A percentile compares a stretch with the other conserved stretches of the same genome.
These are phyloP conservation scores for Thaumetopoea pityocampa DNA, from an alignment of 1,140 invertebrate species.

Conservation along the genomic window DNA sequence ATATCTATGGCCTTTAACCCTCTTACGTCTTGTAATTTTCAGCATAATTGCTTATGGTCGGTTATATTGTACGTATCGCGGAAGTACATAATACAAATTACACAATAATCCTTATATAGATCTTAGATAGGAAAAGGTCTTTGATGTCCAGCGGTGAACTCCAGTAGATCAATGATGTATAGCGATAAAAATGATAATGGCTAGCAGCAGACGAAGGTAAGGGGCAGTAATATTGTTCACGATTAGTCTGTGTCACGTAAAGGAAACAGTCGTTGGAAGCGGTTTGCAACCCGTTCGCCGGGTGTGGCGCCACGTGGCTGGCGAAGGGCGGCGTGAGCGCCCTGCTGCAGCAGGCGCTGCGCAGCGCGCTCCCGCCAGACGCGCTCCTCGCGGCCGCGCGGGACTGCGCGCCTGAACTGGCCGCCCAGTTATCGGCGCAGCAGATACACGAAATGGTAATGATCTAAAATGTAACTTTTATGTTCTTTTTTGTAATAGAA, in stretches of 20 bases:
- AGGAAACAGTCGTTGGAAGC: conserved; percentile 73
- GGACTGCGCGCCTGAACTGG: conserved; percentile 86
- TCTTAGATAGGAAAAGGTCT: too few species aligned
- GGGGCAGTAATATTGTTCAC: conserved; percentile 35
- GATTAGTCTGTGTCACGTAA: conserved; percentile 36
- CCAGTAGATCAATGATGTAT: too few species aligned
- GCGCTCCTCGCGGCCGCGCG: conserved; percentile 87
- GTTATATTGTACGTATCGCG: too few species aligned
- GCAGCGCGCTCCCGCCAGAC: conserved; percentile 80
- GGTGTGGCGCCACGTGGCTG: conserved; percentile 65
- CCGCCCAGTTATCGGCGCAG: conserved; percentile 77
- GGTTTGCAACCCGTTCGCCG: conserved; percentile 65
- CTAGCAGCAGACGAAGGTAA: too few species aligned
- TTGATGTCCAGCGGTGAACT: too few species aligned
- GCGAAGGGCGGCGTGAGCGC: conserved; percentile 55
- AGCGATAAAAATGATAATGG: too few species aligned
- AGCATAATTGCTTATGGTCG: too few species aligned
- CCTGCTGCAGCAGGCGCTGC: conserved; percentile 75
- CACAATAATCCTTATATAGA: too few species aligned
- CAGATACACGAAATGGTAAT: conserved; percentile 85
- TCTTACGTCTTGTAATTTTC: too few species aligned
- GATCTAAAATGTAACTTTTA: not conserved
- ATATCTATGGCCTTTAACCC: too few species aligned
- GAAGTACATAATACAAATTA: too few species aligned
- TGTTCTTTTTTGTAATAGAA: too few species aligned